phyloP scores from a whole-genome alignment of 2,888 invertebrate genomes.

The Ochropleura leucogaster region DNA sequence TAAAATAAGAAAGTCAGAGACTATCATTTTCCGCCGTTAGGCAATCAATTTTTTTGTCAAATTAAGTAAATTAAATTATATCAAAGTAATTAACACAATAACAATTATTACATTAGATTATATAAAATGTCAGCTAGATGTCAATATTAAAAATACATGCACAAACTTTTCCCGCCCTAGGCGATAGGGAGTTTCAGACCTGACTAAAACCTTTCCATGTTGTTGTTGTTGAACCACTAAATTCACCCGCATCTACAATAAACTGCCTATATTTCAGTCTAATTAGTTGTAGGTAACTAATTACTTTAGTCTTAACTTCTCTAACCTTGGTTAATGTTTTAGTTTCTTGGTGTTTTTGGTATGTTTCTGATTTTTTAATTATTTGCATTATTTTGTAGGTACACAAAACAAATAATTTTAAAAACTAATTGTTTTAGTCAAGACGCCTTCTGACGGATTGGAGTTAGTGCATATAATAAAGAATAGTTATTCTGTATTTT shows the following conservation, averaged over 20 bases:
- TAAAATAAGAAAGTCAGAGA: too few relatives aligned
- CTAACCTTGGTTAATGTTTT: not conserved
- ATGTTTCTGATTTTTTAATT: not conserved
- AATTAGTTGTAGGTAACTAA: constrained; percentile 17
- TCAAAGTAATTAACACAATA: too few relatives aligned
- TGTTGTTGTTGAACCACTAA: constrained; percentile 11
- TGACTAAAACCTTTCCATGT: too few relatives aligned
- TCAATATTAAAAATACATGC: too few relatives aligned
- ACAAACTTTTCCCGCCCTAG: too few relatives aligned
- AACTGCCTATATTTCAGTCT: constrained; percentile 18
- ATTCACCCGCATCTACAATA: constrained; percentile 8
- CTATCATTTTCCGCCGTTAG: too few relatives aligned
- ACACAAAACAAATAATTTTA: not conserved
- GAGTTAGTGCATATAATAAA: not conserved
- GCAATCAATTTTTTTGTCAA: too few relatives aligned
- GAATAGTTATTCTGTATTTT: not conserved
- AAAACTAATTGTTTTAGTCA: not conserved
- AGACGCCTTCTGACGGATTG: not conserved
- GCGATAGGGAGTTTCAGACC: too few relatives aligned
- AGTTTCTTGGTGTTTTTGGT: too few relatives aligned
- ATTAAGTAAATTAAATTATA: too few relatives aligned
- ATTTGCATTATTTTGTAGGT: not conserved
- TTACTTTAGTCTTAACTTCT: constrained; percentile 8
- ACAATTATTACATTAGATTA: too few relatives aligned
- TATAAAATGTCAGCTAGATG: too few relatives aligned